A percentile compares a stretch with the other conserved stretches of the same genome.
Conservation (phyloP, 2,113 vertebrate genomes). For the Hystrix cristata region DNA sequence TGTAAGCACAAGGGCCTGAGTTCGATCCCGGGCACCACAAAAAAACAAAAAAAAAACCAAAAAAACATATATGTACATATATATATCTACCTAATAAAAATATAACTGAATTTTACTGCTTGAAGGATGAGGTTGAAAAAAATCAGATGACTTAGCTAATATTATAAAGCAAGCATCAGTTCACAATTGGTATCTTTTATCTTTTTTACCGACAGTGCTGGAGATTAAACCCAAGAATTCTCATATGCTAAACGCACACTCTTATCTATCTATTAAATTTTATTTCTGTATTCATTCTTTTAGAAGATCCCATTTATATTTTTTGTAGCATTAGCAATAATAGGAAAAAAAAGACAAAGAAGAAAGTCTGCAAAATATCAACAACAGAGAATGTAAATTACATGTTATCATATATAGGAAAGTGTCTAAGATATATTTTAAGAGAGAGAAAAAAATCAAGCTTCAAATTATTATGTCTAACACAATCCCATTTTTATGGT, state of each 20-base stretch:
- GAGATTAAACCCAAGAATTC: neutral
- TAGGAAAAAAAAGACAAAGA: neutral
- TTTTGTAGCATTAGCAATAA: neutral
- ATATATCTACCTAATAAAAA: neutral
- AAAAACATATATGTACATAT: no score
- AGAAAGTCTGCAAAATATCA: neutral
- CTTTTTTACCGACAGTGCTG: neutral
- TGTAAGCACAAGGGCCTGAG: no score
- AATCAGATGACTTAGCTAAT: neutral
- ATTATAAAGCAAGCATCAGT: constrained; percentile 18
- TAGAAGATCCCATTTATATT: neutral
- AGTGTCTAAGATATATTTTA: no score
- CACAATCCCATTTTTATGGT: neutral
- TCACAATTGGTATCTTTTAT: neutral
- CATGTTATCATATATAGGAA: no score
- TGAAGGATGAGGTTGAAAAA: constrained; percentile 25
- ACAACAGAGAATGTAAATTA: neutral
- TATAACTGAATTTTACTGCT: constrained; percentile 19
- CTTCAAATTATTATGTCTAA: neutral
- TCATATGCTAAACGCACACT: neutral
- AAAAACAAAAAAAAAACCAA: no score
- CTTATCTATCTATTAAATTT: neutral
- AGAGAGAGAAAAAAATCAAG: neutral
- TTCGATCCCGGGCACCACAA: no score
- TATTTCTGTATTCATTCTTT: neutral